Conservation (phyloP, 2,888 invertebrate species). For the Blastobasis adustella region DNA sequence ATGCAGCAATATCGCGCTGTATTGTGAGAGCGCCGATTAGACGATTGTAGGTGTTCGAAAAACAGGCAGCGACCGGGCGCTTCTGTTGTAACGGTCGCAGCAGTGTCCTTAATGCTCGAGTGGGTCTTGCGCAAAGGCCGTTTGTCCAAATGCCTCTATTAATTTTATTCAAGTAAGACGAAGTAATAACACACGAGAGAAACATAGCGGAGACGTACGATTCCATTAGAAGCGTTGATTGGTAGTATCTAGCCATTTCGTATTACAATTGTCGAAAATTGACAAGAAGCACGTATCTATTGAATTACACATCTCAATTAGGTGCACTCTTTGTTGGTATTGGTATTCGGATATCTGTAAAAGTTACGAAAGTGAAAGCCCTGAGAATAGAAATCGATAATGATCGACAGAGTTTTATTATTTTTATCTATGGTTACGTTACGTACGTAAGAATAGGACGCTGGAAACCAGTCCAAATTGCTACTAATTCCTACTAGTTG, state of each 20-base stretch:
- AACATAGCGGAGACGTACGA: too few species aligned
- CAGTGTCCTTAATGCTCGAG: slow-evolving; percentile 57
- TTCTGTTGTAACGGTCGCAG: slow-evolving; percentile 41
- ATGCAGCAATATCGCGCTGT: slow-evolving; percentile 21
- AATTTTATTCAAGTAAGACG: slow-evolving; percentile 32
- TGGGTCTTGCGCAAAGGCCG: slow-evolving; percentile 55
- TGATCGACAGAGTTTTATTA: slow-evolving; percentile 19
- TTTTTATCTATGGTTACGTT: slow-evolving; percentile 20
- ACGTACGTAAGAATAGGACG: not conserved
- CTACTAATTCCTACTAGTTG: too few species aligned
- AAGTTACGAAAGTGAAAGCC: slow-evolving; percentile 43
- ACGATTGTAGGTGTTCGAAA: slow-evolving; percentile 22
- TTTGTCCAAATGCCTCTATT: slow-evolving; percentile 43
- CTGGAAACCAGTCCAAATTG: too few species aligned
- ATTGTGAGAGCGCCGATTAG: slow-evolving; percentile 22
- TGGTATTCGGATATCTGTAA: slow-evolving; percentile 19
- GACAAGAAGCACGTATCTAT: too few species aligned
- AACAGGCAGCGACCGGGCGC: slow-evolving; percentile 31
- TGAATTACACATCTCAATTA: too few species aligned
- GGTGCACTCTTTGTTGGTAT: slow-evolving; percentile 1
- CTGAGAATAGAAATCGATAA: slow-evolving; percentile 30
- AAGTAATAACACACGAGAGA: slow-evolving; percentile 15
- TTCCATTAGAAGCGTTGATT: too few species aligned
- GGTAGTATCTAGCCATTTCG: too few species aligned
- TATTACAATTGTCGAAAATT: too few species aligned